A percentile compares a stretch with the other conserved stretches of the same genome.
Conservation (phyloP, 1,140 invertebrate genomes). For the Drosophila kikkawai region DNA sequence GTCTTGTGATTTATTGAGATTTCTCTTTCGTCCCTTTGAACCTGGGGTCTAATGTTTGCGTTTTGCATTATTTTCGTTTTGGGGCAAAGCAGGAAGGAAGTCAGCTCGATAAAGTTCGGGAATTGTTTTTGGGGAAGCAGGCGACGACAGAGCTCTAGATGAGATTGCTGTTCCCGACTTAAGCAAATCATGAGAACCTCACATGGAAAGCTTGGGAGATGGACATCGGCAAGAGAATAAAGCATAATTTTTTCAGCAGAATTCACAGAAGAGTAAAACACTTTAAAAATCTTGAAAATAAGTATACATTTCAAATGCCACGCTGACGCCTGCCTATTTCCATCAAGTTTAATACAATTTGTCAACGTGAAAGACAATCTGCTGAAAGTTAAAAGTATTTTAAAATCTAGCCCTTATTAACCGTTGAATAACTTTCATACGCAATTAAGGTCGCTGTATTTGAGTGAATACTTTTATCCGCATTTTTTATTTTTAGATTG, state of each 20-base stretch:
- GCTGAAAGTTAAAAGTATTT: not conserved
- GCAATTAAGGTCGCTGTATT: constrained; percentile 8
- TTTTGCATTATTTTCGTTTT: constrained; percentile 36
- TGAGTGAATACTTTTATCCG: not conserved
- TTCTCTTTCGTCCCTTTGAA: constrained; percentile 27
- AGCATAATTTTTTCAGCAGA: not conserved
- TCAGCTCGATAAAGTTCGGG: constrained; percentile 60
- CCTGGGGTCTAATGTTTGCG: constrained; percentile 49
- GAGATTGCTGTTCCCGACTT: constrained; percentile 15
- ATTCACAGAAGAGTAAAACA: not conserved
- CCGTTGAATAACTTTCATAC: not conserved
- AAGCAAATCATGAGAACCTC: not conserved
- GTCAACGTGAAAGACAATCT: not conserved
- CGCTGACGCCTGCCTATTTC: not conserved
- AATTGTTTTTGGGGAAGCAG: constrained; percentile 40
- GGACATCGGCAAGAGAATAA: not conserved
- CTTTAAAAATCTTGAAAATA: not conserved
- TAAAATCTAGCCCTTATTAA: not conserved
- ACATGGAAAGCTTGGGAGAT: constrained; percentile 30
- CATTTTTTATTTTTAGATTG: not conserved
- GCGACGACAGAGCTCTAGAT: constrained; percentile 50
- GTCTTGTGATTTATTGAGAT: constrained; percentile 63
- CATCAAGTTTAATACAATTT: constrained; percentile 10
- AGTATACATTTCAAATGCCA: not conserved
- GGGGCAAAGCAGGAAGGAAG: constrained; percentile 56